Percentiles rank a stretch among this genome's conserved stretches.
Conservation (phyloP, 2,888 invertebrate species). For the Bombylius discolor region DNA sequence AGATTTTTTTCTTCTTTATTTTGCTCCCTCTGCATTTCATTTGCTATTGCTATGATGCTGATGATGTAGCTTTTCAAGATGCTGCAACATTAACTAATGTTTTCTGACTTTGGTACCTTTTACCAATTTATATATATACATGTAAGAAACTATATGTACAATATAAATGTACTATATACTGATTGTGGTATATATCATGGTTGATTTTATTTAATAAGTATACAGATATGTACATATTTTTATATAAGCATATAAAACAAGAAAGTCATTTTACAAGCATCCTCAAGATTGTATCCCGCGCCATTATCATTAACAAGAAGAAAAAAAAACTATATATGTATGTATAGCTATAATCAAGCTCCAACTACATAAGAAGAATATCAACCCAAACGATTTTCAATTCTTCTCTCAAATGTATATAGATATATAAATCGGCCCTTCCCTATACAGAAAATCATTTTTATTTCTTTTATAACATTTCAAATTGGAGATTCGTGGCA, state of each 20-base stretch:
- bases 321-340: background rate
- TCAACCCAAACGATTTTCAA: background rate
- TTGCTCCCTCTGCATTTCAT: too few species aligned
- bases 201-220: background rate
- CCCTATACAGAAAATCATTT: constrained; percentile 2
- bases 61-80: background rate
- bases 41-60: too few species aligned
- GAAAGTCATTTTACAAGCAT: background rate
- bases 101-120: background rate
- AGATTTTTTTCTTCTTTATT: constrained; percentile 1
- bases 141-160: too few species aligned
- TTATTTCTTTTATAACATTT: constrained; percentile 5
- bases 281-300: background rate
- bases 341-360: background rate
- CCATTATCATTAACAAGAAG: background rate
- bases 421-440: constrained; percentile 1
- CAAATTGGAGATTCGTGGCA: constrained; percentile 9
- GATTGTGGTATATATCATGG: too few species aligned
- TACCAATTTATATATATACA: background rate
- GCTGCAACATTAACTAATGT: background rate
- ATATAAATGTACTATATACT: too few species aligned
- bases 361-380: background rate
- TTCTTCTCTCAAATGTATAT: background rate
- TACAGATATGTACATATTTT: background rate
- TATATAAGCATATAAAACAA: background rate